phyloP scores from a whole-genome alignment of 2,797 vertebrate species.

The Gallinago solitaria region DNA sequence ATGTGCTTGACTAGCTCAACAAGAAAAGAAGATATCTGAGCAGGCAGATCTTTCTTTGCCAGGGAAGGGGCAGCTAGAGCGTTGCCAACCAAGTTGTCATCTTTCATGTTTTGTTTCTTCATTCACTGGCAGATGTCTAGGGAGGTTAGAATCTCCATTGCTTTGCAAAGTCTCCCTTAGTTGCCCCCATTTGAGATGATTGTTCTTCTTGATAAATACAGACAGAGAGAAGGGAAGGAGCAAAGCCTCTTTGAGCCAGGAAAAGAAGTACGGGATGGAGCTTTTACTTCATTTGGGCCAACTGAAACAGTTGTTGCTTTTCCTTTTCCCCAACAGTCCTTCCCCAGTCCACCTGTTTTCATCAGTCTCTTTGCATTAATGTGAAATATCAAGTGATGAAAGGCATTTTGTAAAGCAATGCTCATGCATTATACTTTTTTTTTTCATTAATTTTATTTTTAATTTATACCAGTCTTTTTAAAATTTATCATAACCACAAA shows the following conservation, averaged over 20 bases:
- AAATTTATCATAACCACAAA: background rate
- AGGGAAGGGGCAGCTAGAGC: background rate
- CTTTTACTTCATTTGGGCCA: background rate
- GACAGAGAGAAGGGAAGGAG: background rate
- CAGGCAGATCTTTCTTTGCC: background rate
- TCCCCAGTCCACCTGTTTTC: background rate
- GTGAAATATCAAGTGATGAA: background rate
- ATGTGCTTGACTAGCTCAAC: background rate
- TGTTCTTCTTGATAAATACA: background rate
- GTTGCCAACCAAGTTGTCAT: background rate
- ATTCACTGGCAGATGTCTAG: background rate
- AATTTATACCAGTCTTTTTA: background rate
- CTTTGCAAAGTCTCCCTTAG: background rate
- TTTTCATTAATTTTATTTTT: background rate
- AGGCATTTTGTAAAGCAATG: background rate
- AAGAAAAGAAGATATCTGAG: background rate
- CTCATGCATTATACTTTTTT: background rate
- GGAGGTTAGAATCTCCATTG: background rate
- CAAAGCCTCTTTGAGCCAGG: background rate
- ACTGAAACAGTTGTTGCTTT: background rate
- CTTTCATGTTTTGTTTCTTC: background rate
- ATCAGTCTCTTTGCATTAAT: background rate
- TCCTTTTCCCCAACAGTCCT: background rate
- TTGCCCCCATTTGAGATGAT: background rate
- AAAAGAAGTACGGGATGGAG: background rate